Base-by-base conservation (phyloP, 2,888 invertebrate genomes). In the Uropetala carovei region DNA sequence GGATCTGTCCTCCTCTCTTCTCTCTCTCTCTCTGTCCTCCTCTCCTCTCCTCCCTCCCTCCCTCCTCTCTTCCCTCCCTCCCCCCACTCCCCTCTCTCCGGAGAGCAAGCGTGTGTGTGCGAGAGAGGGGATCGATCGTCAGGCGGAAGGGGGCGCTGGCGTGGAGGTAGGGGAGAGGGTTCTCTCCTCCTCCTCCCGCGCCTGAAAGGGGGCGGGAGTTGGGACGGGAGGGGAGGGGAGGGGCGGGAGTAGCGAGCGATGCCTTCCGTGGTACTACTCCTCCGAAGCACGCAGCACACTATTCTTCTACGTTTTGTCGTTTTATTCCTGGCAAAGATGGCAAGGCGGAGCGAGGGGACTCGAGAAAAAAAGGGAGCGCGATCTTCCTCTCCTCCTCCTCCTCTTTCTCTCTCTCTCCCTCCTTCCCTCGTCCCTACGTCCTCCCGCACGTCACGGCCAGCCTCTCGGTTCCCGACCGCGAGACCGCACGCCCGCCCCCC, bases 271-370 rank as follows among this genome's bases (percentile, higher is more conserved):
- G 92, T 92, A 92, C 91, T 93, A 92, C 92, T 91, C 92, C 92
- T 59, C 92, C 92, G 92, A 92, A 92, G 92, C 93, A 92, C 93
- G 92, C 93, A 93, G 92, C 91, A 92, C 93, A 86, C 93, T 92
- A 86, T 92, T 83, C 43, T 43, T 84, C 92, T 56, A 59, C n/a
- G 57, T 82, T 57, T 81, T 59, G 64, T 57, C 85, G 82, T 85
- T 56, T n/a, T 86, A 91, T 83, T 86, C 89, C 27, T 56, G 84
- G 85, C 59, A 89, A n/a, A 59, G 56, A 43, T 84, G 68, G 58
- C 64, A 56, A 68, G 64, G 84, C 43, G 84, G 84, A 43, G 60
- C 18, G 43, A 5, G 5, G 43, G 43, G 43, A 43, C 43, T 5
- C 3, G 43, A 43, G 43, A 43, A 43, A 43, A 43, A 43, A 43